Evolutionary conservation across 2,113 vertebrate species (phyloP), one percentile per base, ranked within the genome.

Genomic region (Chionomys nivalis): DNA sequence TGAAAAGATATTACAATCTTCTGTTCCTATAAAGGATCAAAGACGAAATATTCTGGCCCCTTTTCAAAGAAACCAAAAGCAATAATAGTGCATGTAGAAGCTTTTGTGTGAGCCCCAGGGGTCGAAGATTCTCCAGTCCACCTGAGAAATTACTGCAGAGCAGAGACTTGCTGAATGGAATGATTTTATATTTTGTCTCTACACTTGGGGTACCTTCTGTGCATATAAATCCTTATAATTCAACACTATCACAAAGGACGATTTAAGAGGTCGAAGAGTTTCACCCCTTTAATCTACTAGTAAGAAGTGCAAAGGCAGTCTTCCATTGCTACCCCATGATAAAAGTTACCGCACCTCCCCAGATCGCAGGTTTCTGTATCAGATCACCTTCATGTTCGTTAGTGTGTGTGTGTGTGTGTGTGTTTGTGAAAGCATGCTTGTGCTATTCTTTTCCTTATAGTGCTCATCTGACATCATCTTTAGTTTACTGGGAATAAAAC

Each of bases 61-160:
- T 83, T 96, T 95, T 82, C 83, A 92, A 91, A 75, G 36, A 86
- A 90, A 97, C 52, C 44, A 82, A 96, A 63, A 92, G 89, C 93
- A 58, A 81, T 5, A 95, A 52, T 3, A 36, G 4, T 23, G 42
- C n/a, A 55, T 21, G 24, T 58, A 63, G 49, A 36, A n/a, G 17
- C 1, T 97, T 97, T 94, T 76, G 39, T 92, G 31, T 77, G 70
- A 97, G 85, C 21, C 90, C 75, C 83, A 97, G 65, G 39, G 81
- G 66, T 39, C 94, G 81, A 87, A 95, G 55, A 94, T 16, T 63
- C 55, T 96, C 31, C 42, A 77, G 66, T 24, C 85, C 93, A 85
- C 92, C 79, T 96, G 91, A 97, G 94, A 97, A 97, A 98, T 95
- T 47, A 96, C 94, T 92, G 97, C 89, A 58, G 93, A 90, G 94